phyloP scores from a whole-genome alignment of 2,797 vertebrate species.

The Helarctos malayanus region DNA sequence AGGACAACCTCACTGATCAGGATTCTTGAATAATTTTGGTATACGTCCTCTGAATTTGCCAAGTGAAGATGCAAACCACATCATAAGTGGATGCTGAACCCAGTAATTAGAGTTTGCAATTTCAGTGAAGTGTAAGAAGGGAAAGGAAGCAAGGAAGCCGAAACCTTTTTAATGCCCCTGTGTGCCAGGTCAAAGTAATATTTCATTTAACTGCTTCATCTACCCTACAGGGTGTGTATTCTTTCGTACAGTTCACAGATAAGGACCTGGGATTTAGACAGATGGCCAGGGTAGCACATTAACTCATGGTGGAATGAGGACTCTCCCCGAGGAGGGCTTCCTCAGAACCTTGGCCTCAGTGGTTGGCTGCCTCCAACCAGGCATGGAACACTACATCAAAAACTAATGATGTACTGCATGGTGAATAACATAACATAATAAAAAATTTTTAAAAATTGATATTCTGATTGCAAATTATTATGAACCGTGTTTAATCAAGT shows the following conservation, averaged over 20 bases:
- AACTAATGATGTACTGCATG: no score
- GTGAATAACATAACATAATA: no score
- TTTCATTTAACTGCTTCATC: not conserved
- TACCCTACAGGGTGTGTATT: not conserved
- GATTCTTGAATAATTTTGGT: not conserved
- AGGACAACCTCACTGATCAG: not conserved
- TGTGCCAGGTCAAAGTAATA: not conserved
- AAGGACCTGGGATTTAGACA: not conserved
- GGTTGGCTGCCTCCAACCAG: not conserved
- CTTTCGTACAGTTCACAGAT: not conserved
- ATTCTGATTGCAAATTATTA: not conserved
- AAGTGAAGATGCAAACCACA: not conserved
- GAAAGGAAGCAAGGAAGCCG: not conserved
- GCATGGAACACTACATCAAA: no score
- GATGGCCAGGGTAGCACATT: no score
- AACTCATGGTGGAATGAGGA: not conserved
- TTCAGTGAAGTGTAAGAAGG: not conserved
- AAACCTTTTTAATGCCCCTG: fast-evolving
- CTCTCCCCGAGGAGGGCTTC: not conserved
- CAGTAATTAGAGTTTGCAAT: not conserved
- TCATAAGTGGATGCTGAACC: not conserved
- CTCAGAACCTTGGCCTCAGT: not conserved
- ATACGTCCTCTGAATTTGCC: not conserved
- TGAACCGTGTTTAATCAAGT: not conserved
- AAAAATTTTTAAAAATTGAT: no score